Conservation (phyloP, 2,113 vertebrate genomes). For the Scytalopus superciliaris region DNA sequence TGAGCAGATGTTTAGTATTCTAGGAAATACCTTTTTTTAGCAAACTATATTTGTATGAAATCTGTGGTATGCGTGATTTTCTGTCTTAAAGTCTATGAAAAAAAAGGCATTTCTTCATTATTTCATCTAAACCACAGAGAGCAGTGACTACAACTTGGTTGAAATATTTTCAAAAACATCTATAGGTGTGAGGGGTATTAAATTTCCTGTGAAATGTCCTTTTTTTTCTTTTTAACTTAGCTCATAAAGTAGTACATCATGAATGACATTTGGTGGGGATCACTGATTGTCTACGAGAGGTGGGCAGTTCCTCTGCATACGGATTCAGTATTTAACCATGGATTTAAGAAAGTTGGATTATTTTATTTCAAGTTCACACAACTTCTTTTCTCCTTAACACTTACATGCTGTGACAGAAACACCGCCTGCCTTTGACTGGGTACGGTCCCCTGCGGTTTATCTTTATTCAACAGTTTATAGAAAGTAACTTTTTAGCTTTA, state of each 20-base stretch:
- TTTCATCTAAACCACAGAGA: not conserved
- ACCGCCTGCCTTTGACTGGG: slow-evolving; percentile 23
- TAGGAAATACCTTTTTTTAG: not conserved
- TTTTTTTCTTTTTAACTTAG: not conserved
- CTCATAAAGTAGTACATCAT: not conserved
- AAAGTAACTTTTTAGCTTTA: slow-evolving; percentile 36
- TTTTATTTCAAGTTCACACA: slow-evolving; percentile 19
- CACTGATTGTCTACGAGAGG: not conserved
- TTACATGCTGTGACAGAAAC: slow-evolving; percentile 8
- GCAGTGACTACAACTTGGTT: not conserved
- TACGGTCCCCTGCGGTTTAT: not conserved
- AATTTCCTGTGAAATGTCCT: not conserved
- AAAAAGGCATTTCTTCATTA: not conserved
- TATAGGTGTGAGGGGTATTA: not conserved
- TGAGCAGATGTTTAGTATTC: not conserved
- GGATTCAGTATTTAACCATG: not conserved
- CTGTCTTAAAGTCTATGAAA: not conserved
- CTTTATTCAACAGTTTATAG: slow-evolving; percentile 43
- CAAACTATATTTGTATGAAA: not conserved
- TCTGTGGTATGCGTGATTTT: not conserved
- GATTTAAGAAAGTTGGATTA: slow-evolving; percentile 3
- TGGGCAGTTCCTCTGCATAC: not conserved
- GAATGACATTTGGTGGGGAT: not conserved
- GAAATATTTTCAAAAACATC: not conserved
- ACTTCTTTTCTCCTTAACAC: slow-evolving; percentile 1